These are phyloP conservation scores for Vulpes ferrilata DNA, from an alignment of 2,113 vertebrate species.

Conservation along the genomic window DNA sequence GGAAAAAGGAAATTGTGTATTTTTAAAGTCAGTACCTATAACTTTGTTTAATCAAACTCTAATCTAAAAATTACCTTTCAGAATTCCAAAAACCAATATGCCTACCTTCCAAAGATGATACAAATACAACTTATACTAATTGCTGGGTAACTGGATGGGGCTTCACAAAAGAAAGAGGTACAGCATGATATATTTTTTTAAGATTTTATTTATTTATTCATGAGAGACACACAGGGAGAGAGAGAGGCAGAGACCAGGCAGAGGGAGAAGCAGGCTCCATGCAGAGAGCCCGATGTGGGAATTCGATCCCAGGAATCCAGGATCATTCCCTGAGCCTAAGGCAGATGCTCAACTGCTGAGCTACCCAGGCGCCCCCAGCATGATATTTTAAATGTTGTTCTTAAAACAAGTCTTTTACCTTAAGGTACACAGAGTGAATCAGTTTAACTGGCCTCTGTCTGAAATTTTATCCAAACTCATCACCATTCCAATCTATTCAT, in stretches of 20 bases:
- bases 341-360: too few relatives aligned
- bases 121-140: conserved; percentile 72
- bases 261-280: too few relatives aligned
- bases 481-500: background rate
- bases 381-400: background rate
- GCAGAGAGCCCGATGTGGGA: too few relatives aligned
- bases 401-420: background rate
- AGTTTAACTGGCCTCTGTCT: background rate
- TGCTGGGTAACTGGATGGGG: conserved; percentile 91
- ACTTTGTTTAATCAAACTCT: conserved; percentile 48
- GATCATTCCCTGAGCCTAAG: too few relatives aligned
- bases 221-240: too few relatives aligned
- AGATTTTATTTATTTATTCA: too few relatives aligned
- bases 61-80: conserved; percentile 78
- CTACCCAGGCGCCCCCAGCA: too few relatives aligned
- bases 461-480: background rate
- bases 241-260: too few relatives aligned
- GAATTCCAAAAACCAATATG: conserved; percentile 87
- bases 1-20: background rate
- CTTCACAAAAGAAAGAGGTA: conserved; percentile 89
- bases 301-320: too few relatives aligned
- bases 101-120: conserved; percentile 85
- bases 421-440: background rate
- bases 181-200: background rate
- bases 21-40: background rate